These are phyloP conservation scores for Pristionchus japonicus DNA, from an alignment of 2,888 invertebrate genomes.

Conservation along the genomic window DNA sequence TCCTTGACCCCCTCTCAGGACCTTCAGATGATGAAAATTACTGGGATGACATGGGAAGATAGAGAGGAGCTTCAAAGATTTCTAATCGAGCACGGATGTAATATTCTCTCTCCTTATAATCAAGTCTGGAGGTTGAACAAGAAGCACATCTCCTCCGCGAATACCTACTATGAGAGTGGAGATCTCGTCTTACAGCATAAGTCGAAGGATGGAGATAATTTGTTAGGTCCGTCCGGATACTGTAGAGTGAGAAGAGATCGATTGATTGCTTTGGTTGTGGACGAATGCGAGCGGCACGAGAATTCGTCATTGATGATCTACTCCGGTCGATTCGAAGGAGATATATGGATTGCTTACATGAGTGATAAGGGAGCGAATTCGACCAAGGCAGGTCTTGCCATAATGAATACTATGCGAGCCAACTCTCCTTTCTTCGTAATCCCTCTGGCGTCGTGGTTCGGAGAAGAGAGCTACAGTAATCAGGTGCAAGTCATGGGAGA, in stretches of 20 bases:
- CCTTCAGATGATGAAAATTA: background rate
- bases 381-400: background rate
- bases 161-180: background rate
- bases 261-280: background rate
- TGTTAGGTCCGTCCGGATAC: background rate
- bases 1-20: background rate
- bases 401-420: background rate
- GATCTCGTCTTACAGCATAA: background rate
- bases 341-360: background rate
- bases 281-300: background rate
- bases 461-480: background rate
- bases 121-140: background rate
- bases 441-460: background rate
- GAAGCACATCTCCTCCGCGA: background rate
- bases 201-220: background rate
- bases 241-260: background rate
- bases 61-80: background rate
- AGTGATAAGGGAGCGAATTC: background rate
- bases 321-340: background rate
- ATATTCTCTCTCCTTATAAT: background rate
- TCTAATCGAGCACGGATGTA: background rate
- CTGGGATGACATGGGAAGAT: background rate
- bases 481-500: background rate
- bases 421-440: constrained; percentile 5
- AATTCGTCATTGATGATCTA: background rate